Percentiles rank a stretch among this genome's conserved stretches.
Conservation (phyloP, 2,113 vertebrate genomes). For the Phaethornis superciliosus region DNA sequence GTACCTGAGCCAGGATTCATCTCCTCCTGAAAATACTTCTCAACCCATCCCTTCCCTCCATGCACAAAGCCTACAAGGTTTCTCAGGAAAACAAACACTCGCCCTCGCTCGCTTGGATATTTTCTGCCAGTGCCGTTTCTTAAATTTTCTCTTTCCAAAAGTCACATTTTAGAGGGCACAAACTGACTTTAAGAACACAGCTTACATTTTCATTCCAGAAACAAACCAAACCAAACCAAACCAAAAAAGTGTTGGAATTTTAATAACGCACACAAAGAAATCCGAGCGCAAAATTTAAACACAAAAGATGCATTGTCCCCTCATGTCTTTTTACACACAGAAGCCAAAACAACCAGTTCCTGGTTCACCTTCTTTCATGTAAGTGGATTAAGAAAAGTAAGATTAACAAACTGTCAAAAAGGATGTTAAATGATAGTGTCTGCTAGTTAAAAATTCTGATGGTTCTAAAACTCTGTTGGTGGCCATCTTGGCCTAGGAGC, state of each 20-base stretch:
- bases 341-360: slow-evolving; percentile 12
- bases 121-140: background rate
- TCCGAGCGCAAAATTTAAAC: slow-evolving; percentile 63
- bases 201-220: slow-evolving; percentile 35
- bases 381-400: slow-evolving; percentile 68
- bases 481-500: slow-evolving; percentile 60
- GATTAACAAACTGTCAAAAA: slow-evolving; percentile 69
- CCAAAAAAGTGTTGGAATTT: slow-evolving; percentile 36
- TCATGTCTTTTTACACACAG: slow-evolving; percentile 21
- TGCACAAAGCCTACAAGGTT: background rate
- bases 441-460: slow-evolving; percentile 57
- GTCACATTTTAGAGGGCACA: background rate
- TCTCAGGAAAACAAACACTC: background rate
- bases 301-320: slow-evolving; percentile 60
- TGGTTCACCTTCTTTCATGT: slow-evolving; percentile 62
- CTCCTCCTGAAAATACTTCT: background rate
- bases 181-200: background rate
- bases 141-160: background rate
- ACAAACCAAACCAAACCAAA: background rate
- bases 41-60: background rate
- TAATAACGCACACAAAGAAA: slow-evolving; percentile 70
- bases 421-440: slow-evolving; percentile 54
- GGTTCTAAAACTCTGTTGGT: slow-evolving; percentile 67
- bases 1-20: background rate
- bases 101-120: background rate